Percentiles rank a stretch among this genome's conserved stretches.
These are phyloP conservation scores for Sebastes minor DNA, from an alignment of 2,797 vertebrate genomes.

Conservation along the genomic window DNA sequence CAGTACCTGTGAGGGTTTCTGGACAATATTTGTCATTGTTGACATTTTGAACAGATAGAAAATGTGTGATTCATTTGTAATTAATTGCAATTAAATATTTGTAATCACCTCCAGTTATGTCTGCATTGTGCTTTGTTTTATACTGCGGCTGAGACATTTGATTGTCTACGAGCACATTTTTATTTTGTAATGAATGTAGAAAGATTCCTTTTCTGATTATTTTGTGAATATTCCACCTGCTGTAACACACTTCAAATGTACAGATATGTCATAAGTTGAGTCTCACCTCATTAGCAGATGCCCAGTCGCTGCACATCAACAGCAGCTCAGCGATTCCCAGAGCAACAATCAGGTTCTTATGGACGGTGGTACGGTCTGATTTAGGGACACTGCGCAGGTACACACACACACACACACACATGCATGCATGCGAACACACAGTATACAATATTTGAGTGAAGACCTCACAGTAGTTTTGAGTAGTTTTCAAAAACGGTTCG, in stretches of 20 bases:
- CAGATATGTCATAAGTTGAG: neutral
- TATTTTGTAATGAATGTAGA: neutral
- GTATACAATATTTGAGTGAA: neutral
- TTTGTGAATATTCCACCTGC: neutral
- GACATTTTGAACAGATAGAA: no score
- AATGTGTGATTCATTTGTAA: no score
- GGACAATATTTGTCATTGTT: no score
- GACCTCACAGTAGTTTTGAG: neutral
- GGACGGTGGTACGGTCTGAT: conserved; percentile 89
- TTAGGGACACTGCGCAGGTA: conserved; percentile 84
- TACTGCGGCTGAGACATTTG: neutral
- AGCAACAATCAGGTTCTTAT: conserved; percentile 93
- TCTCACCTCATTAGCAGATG: conserved; percentile 85
- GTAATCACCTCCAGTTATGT: neutral
- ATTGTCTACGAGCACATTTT: neutral
- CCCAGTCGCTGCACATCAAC: conserved; percentile 89
- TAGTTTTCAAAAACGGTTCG: conserved; percentile 17
- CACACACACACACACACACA: neutral
- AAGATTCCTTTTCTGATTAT: neutral
- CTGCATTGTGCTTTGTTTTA: neutral
- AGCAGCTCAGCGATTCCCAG: conserved; percentile 88
- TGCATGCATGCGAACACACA: neutral
- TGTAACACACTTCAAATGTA: neutral
- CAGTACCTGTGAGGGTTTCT: no score
- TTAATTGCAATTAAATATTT: no score